These are phyloP conservation scores for Melitaea athalia DNA, from an alignment of 2,888 invertebrate genomes.

Conservation along the genomic window DNA sequence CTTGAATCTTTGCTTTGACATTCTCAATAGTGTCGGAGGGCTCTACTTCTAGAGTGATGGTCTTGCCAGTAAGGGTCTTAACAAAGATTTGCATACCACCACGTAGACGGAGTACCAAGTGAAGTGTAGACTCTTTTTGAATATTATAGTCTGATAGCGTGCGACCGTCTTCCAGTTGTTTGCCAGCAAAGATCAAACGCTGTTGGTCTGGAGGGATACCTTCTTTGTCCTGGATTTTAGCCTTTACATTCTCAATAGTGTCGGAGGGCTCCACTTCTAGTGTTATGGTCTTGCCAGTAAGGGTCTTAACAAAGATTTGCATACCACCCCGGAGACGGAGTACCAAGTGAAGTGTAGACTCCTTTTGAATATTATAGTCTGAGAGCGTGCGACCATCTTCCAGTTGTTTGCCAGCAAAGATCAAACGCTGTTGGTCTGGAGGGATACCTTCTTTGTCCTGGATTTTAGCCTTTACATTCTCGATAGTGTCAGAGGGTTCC, in stretches of 20 bases:
- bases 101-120: constrained; percentile 65
- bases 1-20: constrained; percentile 49
- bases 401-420: constrained; percentile 65
- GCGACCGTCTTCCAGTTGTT: constrained; percentile 67
- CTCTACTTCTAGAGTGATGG: constrained; percentile 51
- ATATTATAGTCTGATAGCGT: constrained; percentile 69
- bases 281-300: constrained; percentile 68
- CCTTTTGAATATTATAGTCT: constrained; percentile 69
- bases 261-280: constrained; percentile 66
- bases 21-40: constrained; percentile 59
- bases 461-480: constrained; percentile 68
- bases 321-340: constrained; percentile 65
- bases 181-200: constrained; percentile 67
- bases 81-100: constrained; percentile 50
- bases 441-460: constrained; percentile 69
- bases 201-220: constrained; percentile 72
- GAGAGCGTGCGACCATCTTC: constrained; percentile 67
- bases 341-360: constrained; percentile 63
- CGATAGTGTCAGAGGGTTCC: constrained; percentile 54
- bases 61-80: constrained; percentile 61
- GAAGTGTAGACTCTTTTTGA: constrained; percentile 68
- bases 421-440: constrained; percentile 65
- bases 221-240: constrained; percentile 70
- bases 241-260: constrained; percentile 69
- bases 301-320: constrained; percentile 70